phyloP scores from a whole-genome alignment of 1,140 invertebrate species.

The Choristoneura fumiferana region DNA sequence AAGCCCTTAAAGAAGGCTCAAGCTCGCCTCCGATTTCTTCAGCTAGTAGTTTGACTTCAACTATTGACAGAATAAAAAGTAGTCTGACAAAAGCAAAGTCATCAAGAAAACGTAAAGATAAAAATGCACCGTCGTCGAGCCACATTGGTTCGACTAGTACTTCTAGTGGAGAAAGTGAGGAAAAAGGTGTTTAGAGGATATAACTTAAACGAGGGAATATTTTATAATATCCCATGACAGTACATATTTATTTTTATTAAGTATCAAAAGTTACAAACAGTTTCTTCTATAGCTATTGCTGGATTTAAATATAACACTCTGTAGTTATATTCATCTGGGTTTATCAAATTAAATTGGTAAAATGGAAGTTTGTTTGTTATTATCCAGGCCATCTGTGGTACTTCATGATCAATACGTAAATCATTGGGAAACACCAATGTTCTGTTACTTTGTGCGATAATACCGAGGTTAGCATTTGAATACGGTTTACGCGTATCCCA shows the following conservation, averaged over 20 bases:
- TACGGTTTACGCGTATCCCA: constrained; percentile 89
- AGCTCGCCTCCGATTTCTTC: too few relatives aligned
- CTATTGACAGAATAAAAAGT: too few relatives aligned
- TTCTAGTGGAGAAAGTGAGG: too few relatives aligned
- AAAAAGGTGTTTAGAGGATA: too few relatives aligned
- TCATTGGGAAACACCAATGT: constrained; percentile 89
- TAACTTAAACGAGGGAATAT: too few relatives aligned
- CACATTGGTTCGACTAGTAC: too few relatives aligned
- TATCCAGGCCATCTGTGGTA: constrained; percentile 85
- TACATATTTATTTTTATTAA: too few relatives aligned
- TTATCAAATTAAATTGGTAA: constrained; percentile 84
- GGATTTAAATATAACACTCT: constrained; percentile 83
- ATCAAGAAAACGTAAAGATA: too few relatives aligned
- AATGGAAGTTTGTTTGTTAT: constrained; percentile 86
- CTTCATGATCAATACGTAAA: constrained; percentile 85
- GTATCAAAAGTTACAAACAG: constrained; percentile 75
- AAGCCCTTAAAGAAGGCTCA: too few relatives aligned
- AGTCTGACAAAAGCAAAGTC: too few relatives aligned
- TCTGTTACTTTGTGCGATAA: constrained; percentile 81
- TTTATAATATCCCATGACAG: too few relatives aligned
- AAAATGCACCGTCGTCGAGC: constrained; percentile 66
- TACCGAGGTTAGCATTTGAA: constrained; percentile 80
- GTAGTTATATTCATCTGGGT: constrained; percentile 85
- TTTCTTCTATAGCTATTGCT: constrained; percentile 80
- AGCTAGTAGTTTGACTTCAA: too few relatives aligned